A percentile compares a stretch with the other conserved stretches of the same genome.
phyloP scores from a whole-genome alignment of 2,888 invertebrate species.

The Schrankia costaestrigalis region DNA sequence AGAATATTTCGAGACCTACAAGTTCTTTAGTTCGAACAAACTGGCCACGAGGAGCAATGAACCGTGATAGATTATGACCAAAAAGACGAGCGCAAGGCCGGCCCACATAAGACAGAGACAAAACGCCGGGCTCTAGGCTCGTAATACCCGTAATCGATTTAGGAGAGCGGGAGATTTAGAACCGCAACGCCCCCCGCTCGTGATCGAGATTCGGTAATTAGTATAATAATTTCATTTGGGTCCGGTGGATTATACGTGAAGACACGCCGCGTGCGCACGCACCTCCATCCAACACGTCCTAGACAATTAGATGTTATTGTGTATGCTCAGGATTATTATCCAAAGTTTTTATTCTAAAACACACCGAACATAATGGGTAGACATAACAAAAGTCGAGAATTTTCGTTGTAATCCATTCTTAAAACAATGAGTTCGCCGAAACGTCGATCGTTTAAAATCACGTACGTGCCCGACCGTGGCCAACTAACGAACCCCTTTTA shows the following conservation, averaged over 20 bases:
- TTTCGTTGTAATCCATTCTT: conserved; percentile 44
- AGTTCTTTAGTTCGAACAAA: conserved; percentile 33
- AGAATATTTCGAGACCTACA: conserved; percentile 21
- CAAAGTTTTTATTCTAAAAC: conserved; percentile 32
- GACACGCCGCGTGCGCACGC: conserved; percentile 48
- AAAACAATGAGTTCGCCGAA: conserved; percentile 56
- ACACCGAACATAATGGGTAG: conserved; percentile 39
- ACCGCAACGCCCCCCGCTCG: conserved; percentile 63
- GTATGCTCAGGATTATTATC: conserved; percentile 34
- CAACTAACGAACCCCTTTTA: conserved; percentile 46
- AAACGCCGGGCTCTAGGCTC: conserved; percentile 64
- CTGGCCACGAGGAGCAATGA: conserved; percentile 65
- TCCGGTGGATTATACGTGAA: conserved; percentile 54
- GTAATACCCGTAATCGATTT: conserved; percentile 73
- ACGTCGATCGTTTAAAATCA: conserved; percentile 33
- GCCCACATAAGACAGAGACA: conserved; percentile 74
- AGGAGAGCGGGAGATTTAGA: conserved; percentile 68
- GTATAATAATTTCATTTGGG: conserved; percentile 73
- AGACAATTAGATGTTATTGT: conserved; percentile 25
- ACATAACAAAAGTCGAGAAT: conserved; percentile 50
- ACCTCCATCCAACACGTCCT: conserved; percentile 12
- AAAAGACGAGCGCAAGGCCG: conserved; percentile 66
- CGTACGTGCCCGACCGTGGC: conserved; percentile 38
- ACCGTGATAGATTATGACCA: conserved; percentile 66
- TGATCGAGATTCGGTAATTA: conserved; percentile 72